Percentiles rank a stretch among this genome's conserved stretches.
phyloP scores from a whole-genome alignment of 1,140 invertebrate species.

The Nomia melanderi region DNA sequence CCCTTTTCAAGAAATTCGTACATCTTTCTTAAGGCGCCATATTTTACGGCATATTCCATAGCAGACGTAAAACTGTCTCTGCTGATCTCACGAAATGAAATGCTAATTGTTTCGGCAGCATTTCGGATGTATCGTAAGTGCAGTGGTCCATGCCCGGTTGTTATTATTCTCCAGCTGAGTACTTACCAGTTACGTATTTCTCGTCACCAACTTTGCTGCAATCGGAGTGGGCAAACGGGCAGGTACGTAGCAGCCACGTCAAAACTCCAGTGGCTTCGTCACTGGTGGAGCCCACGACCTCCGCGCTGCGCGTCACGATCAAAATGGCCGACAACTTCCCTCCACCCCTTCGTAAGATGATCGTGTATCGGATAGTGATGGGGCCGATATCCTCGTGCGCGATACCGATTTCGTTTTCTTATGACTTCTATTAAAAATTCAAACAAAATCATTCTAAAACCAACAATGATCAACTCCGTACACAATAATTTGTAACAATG shows the following conservation, averaged over 20 bases:
- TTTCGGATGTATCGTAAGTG: slow-evolving; percentile 56
- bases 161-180: slow-evolving; percentile 87
- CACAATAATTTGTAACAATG: not conserved
- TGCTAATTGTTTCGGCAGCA: slow-evolving; percentile 46
- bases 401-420: not conserved
- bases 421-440: not conserved
- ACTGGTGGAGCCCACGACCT: slow-evolving; percentile 86
- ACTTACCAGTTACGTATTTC: slow-evolving; percentile 96
- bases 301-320: slow-evolving; percentile 86
- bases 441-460: not conserved
- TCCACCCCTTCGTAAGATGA: slow-evolving; percentile 21
- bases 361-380: slow-evolving; percentile 34
- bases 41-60: slow-evolving; percentile 77
- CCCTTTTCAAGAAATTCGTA: slow-evolving; percentile 57
- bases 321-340: slow-evolving; percentile 82
- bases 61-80: slow-evolving; percentile 59
- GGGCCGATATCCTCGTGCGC: not conserved
- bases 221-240: slow-evolving; percentile 94
- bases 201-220: slow-evolving; percentile 95
- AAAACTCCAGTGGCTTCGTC: slow-evolving; percentile 95
- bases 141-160: slow-evolving; percentile 84
- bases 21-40: slow-evolving; percentile 81
- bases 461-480: not conserved
- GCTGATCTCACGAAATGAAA: slow-evolving; percentile 47
- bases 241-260: slow-evolving; percentile 97